Conservation (phyloP, 1,140 invertebrate species). For the Brachionus paranguensis region DNA sequence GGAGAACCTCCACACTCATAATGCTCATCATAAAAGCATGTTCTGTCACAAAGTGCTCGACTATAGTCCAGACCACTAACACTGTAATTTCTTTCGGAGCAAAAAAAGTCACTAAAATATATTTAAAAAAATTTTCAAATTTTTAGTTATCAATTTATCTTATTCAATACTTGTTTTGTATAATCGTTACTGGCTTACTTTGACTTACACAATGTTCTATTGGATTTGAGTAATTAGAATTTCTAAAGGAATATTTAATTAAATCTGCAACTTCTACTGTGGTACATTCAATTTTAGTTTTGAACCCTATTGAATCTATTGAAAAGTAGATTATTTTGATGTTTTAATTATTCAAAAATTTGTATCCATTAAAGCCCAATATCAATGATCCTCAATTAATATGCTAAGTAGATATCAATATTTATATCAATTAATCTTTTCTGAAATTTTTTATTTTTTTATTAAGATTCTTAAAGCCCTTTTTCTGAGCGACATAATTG, state of each 20-base stretch:
- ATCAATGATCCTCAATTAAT: too few relatives aligned
- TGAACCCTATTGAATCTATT: neutral
- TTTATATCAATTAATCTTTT: too few relatives aligned
- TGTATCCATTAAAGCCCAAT: too few relatives aligned
- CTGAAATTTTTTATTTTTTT: too few relatives aligned
- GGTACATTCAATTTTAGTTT: neutral
- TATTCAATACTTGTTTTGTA: neutral
- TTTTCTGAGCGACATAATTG: too few relatives aligned
- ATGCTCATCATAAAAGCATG: neutral
- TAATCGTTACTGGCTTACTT: neutral
- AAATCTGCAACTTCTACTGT: neutral
- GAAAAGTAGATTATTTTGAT: neutral
- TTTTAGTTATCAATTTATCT: neutral
- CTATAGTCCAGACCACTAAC: neutral
- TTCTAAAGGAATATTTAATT: neutral
- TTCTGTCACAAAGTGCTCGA: neutral
- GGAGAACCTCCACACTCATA: neutral
- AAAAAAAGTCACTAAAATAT: neutral
- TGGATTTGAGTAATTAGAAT: neutral
- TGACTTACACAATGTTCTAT: neutral
- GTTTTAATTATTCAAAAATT: neutral
- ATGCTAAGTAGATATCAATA: too few relatives aligned
- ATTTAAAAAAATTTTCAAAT: neutral
- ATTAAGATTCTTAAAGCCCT: too few relatives aligned
- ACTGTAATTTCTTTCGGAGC: neutral